Evolutionary conservation across 1,140 invertebrate species (phyloP), one percentile per base, ranked within the genome.

Genomic region (Macrostomum lignano): DNA sequence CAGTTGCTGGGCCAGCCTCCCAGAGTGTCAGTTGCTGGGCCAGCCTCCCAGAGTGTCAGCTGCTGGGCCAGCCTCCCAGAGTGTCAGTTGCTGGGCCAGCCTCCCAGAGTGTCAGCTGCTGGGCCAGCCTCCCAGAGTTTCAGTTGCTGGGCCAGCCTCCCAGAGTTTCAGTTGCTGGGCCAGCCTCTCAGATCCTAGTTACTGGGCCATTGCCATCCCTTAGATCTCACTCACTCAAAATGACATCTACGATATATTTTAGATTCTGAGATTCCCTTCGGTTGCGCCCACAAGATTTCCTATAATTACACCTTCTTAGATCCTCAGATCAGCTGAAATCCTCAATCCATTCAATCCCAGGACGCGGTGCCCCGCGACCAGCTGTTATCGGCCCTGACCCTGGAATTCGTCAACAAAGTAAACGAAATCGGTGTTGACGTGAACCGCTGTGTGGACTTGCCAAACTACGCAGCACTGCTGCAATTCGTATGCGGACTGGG

Each of bases 361-460:
- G 74, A 81, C 45, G 69, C 76, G 45, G 49, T 91, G 7, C 49
- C 66, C 0, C 75, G 75, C 46, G 81, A 93, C 28, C 73, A 79
- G 33, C 50, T 88, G 11, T 42, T 81, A 1, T 73, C 79, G 37
- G 71, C 71, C 7, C 60, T 93, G 1, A 71, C 78, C 38, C 47
- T 78, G 13, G 79, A 91, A 60, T 91, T 96, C 52, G 75, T 93
- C 0, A 70, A 69, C 45, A 65, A 78, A 33, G 77, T 82, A 0
- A 93, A 91, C 53, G 82, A 93, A 63, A 82, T 96, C 5, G 91
- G 91, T n/a, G 79, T 98, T 0, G 88, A 99, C 51, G 68, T 98
- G 3, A 98, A 98, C 50, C 63, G 73, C 44, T 74, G 77, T 10
- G 70, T 94, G 1, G 67, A 76, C 34, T 74, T 78, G 33, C 66